Conservation (phyloP, 2,888 invertebrate species). For the Escarpia spicata region DNA sequence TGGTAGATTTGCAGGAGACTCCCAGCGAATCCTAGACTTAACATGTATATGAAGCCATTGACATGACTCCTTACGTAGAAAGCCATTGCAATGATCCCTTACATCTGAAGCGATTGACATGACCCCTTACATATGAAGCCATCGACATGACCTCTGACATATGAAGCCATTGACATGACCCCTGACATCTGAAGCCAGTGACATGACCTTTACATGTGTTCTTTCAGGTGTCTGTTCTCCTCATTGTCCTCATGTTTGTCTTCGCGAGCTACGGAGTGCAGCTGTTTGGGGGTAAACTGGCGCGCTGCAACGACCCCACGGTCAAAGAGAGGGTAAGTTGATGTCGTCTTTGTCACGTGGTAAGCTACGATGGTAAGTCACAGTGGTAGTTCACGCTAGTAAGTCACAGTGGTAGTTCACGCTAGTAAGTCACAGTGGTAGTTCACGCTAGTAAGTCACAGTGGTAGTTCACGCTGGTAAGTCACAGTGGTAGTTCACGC, state of each 20-base stretch:
- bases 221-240: conserved; percentile 86
- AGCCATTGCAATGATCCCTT: neutral
- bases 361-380: neutral
- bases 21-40: no score
- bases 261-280: conserved; percentile 99
- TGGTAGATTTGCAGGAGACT: no score
- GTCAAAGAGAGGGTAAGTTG: conserved; percentile 68
- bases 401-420: neutral
- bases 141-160: neutral
- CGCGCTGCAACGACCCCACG: conserved; percentile 95
- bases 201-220: neutral
- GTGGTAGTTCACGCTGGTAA: neutral
- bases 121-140: neutral
- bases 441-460: neutral
- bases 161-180: neutral
- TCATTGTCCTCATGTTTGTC: conserved; percentile 97
- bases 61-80: no score
- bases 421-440: neutral
- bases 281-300: conserved; percentile 93
- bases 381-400: neutral
- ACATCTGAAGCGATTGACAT: neutral
- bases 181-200: neutral
- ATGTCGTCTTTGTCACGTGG: neutral
- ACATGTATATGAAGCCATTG: no score
- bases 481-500: no score